Evolutionary conservation across 2,888 invertebrate species (phyloP), one percentile per base, ranked within the genome.

Genomic region (Fabriciana adippe): DNA sequence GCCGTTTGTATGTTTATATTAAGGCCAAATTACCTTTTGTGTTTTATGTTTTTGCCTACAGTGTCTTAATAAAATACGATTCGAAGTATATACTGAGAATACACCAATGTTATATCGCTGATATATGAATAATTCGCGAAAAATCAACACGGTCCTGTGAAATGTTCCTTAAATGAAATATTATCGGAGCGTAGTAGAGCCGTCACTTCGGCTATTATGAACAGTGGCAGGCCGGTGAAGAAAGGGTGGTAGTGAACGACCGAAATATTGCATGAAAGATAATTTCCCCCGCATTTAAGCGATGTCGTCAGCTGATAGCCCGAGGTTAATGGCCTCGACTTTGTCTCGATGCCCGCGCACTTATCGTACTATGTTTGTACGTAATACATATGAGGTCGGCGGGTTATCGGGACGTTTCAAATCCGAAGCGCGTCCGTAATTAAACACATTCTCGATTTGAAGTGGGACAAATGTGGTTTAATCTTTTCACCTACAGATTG

Each of bases 281-380:
- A 88, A 89, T 87, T 87, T 87, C 81, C 79, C 83, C 82, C 83
- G 82, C 81, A 79, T 81, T 83, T 83, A 79, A 78, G 79, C 83
- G 88, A 87, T 90, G 89, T 89, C 89, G 90, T 90, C 91, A 90
- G 91, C 90, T 92, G 92, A 92, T 91, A 92, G 85, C 78, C 76
- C 66, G 83, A 82, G 91, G 90, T 88, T 82, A 88, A 82, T 83
- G 88, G 75, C 89, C 90, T 83, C 88, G 85, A 89, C 90, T 89
- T 89, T 88, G 90, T 89, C 88, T 89, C 88, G 81, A 80, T 85
- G 82, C 78, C 81, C 84, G 84, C 78, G 79, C 82, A 83, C 85
- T 83, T 88, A 88, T 87, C 88, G 83, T 78, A 79, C 80, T 80
- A 76, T 78, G 73, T 76, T 65, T 62, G 71, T 72, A 69, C 72